Conservation (phyloP, 1,140 invertebrate genomes). For the Spodoptera frugiperda region DNA sequence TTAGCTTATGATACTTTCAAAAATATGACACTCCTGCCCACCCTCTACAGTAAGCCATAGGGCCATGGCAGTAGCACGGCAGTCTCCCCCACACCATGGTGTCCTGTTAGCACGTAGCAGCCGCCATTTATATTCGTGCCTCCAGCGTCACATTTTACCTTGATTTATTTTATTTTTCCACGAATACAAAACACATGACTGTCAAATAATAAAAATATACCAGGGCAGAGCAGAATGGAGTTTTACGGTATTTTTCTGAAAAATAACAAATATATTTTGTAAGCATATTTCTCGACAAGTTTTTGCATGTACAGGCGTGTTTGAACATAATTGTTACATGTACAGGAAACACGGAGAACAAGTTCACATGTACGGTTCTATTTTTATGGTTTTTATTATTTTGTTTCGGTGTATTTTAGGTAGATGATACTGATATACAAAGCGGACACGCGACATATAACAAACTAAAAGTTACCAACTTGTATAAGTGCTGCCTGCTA, state of each 20-base stretch:
- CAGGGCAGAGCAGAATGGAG: conserved; percentile 4
- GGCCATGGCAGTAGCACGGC: not conserved
- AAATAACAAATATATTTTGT: conserved; percentile 30
- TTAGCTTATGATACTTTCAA: no score
- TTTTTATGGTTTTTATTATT: no score
- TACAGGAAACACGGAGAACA: no score
- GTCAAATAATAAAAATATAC: conserved; percentile 18
- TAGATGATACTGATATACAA: no score
- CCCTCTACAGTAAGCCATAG: no score
- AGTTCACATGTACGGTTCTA: no score
- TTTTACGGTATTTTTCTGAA: conserved; percentile 14
- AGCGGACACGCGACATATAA: no score
- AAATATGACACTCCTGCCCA: no score
- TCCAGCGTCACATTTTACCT: not conserved
- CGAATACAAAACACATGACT: conserved; percentile 8
- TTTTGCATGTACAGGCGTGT: not conserved
- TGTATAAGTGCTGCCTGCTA: no score
- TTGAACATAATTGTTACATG: no score
- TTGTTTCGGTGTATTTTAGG: no score
- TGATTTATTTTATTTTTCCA: conserved; percentile 2
- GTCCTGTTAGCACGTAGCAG: not conserved
- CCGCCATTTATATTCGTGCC: not conserved
- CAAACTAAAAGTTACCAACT: no score
- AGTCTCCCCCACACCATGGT: not conserved
- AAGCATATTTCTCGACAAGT: not conserved